Conservation (phyloP, 2,113 vertebrate genomes). For the Ochotona curzoniae region DNA sequence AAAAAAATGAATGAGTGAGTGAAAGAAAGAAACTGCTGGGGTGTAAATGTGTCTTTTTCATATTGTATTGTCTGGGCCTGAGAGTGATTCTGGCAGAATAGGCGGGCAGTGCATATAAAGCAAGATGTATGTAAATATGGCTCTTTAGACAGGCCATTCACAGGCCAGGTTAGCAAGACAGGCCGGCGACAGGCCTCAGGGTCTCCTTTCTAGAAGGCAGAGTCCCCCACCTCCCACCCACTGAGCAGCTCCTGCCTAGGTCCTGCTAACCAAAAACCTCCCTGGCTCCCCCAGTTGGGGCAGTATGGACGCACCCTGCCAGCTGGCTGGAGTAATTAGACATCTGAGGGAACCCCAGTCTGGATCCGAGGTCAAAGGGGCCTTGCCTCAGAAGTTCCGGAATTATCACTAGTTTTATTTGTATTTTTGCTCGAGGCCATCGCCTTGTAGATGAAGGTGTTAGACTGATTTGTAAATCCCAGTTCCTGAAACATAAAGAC, state of each 20-base stretch:
- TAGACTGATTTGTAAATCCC: conserved; percentile 72
- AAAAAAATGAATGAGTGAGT: conserved; percentile 48
- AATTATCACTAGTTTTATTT: conserved; percentile 84
- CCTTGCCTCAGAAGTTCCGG: conserved; percentile 83
- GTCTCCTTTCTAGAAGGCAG: conserved; percentile 66
- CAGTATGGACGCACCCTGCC: conserved; percentile 73
- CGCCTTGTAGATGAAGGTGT: conserved; percentile 80
- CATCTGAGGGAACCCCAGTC: conserved; percentile 80
- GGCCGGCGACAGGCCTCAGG: conserved; percentile 65
- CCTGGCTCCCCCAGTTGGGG: conserved; percentile 74
- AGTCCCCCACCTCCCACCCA: not conserved
- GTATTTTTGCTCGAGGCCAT: conserved; percentile 84
- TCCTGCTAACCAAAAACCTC: conserved; percentile 78
- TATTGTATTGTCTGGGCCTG: conserved; percentile 80
- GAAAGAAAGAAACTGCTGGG: conserved; percentile 37
- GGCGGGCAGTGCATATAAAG: conserved; percentile 81
- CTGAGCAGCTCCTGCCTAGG: conserved; percentile 28
- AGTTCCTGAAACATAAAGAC: conserved; percentile 63
- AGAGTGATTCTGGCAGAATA: conserved; percentile 79
- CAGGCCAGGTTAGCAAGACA: conserved; percentile 61
- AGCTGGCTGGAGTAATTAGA: conserved; percentile 81
- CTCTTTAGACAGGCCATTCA: conserved; percentile 75
- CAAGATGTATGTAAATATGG: conserved; percentile 81
- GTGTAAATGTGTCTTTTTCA: conserved; percentile 79
- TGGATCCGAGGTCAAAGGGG: conserved; percentile 81